Conservation (phyloP, 2,113 vertebrate genomes). For the Tyto alba region DNA sequence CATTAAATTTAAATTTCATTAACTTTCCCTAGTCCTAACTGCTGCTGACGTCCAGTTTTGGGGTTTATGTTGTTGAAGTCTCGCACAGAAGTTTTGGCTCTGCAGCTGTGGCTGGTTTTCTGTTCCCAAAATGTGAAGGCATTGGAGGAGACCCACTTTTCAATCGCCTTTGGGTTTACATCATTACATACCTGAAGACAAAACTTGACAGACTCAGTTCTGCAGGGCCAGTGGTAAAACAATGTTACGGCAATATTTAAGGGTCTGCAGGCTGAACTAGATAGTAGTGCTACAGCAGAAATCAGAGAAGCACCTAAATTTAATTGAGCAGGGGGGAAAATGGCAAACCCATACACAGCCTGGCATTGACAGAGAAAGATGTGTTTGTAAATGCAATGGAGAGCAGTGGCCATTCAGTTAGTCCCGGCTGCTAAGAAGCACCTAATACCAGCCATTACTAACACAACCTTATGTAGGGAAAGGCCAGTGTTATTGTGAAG, state of each 20-base stretch:
- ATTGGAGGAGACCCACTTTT: fast-evolving
- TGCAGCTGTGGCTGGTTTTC: neutral
- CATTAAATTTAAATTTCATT: neutral
- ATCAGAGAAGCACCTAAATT: neutral
- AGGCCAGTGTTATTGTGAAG: neutral
- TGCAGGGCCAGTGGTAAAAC: neutral
- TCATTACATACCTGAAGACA: fast-evolving
- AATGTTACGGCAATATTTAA: neutral
- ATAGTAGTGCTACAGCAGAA: neutral
- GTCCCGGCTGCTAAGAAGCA: neutral
- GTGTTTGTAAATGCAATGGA: neutral
- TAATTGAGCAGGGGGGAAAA: neutral
- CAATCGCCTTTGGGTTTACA: neutral
- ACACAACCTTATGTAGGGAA: neutral
- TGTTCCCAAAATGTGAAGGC: fast-evolving
- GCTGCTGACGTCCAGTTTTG: neutral
- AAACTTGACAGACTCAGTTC: neutral
- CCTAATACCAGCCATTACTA: neutral
- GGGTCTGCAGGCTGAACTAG: neutral
- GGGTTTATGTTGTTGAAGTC: neutral
- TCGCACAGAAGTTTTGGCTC: neutral
- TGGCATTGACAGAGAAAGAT: neutral
- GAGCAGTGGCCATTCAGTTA: neutral
- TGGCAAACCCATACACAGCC: fast-evolving
- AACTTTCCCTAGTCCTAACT: neutral